phyloP scores from a whole-genome alignment of 2,113 vertebrate species.

The Trichomycterus rosablanca region DNA sequence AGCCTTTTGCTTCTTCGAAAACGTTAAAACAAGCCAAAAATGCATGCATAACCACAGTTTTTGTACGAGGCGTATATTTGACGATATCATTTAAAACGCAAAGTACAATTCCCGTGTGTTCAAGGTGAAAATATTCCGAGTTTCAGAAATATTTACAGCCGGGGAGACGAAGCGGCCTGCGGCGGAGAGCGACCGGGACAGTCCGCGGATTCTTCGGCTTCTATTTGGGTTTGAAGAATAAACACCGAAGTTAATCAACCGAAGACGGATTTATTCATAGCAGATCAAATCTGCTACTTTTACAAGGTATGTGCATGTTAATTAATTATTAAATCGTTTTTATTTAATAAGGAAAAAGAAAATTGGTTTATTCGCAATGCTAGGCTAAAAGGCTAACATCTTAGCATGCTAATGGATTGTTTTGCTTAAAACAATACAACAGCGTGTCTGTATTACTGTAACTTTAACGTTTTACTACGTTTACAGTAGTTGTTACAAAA shows the following conservation, averaged over 20 bases:
- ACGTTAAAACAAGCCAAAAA: conserved; percentile 10
- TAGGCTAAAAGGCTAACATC: not conserved
- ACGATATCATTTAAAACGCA: no score
- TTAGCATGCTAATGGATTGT: conserved; percentile 18
- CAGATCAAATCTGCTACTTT: no score
- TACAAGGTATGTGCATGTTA: not conserved
- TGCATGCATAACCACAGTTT: not conserved
- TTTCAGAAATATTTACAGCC: not conserved
- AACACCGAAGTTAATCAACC: no score
- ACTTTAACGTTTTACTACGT: no score
- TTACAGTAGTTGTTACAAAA: no score
- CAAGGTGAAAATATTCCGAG: not conserved
- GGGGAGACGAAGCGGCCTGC: conserved; percentile 17
- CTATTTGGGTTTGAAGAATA: not conserved
- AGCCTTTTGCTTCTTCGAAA: conserved; percentile 28
- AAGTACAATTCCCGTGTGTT: not conserved
- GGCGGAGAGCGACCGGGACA: conserved; percentile 23
- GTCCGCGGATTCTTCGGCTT: conserved; percentile 14
- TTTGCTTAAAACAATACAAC: no score
- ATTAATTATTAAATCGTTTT: not conserved
- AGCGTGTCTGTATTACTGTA: no score
- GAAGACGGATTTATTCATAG: no score
- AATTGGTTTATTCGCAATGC: not conserved
- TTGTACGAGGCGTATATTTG: not conserved
- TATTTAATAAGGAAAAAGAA: no score